Percentiles rank a stretch among this genome's conserved stretches.
These are phyloP conservation scores for Notarius lentiginosus DNA, from an alignment of 2,113 vertebrate species.

Conservation along the genomic window DNA sequence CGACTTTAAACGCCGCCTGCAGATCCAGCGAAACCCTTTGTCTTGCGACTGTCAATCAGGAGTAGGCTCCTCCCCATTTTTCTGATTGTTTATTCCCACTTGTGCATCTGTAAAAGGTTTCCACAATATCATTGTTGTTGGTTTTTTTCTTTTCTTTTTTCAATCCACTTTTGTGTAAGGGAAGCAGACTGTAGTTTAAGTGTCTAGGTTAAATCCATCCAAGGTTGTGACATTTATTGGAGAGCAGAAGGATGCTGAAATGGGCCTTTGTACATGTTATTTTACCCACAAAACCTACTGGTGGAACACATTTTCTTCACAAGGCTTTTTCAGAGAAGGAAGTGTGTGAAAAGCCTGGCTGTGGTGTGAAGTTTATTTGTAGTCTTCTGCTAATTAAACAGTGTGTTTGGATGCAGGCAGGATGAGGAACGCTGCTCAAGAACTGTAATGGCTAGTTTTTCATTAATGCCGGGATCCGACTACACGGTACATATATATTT, in stretches of 20 bases:
- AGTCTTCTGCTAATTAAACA: conserved; percentile 7
- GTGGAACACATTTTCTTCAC: neutral
- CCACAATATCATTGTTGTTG: neutral
- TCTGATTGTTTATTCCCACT: neutral
- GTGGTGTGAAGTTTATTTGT: neutral
- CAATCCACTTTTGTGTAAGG: neutral
- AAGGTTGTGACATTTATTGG: neutral
- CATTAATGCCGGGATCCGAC: neutral
- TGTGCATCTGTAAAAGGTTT: neutral
- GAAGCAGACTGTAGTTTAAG: neutral
- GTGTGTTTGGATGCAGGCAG: neutral
- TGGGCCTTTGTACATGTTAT: neutral
- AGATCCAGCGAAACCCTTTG: neutral
- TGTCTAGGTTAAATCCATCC: neutral
- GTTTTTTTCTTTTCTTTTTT: neutral
- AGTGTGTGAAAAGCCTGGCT: neutral
- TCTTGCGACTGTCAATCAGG: neutral
- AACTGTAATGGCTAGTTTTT: neutral
- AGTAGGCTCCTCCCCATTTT: neutral
- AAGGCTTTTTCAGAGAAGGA: neutral
- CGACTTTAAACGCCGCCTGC: neutral
- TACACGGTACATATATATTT: too few relatives aligned
- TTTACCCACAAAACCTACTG: neutral
- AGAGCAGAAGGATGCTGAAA: neutral
- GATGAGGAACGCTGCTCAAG: neutral